Base-by-base conservation (phyloP, 2,113 vertebrate genomes). In the Ondatra zibethicus region DNA sequence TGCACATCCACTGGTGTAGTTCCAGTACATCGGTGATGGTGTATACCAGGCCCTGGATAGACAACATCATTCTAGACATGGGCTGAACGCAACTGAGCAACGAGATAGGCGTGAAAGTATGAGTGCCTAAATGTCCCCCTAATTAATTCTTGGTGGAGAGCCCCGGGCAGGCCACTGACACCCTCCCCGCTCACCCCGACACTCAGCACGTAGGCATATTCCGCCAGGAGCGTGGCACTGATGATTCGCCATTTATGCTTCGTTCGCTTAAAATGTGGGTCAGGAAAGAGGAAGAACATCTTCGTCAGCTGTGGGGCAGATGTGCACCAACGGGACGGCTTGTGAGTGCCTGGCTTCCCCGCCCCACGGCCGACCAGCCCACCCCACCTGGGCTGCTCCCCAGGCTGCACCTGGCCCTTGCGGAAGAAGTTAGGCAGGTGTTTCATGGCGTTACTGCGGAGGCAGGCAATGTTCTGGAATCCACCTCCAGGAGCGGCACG, bases 221-320 rank as follows among this genome's bases (percentile, higher is more conserved):
- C 99, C 27, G 99, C 99, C 96, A 99, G 96, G 96, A 99, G 91
- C 0, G 99, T 99, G 36, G 99, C 96, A 94, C 99, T 99, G 95
- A 99, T 99, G 97, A 99, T 99, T 98, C 99, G 98, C 99, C 99
- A 99, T 95, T 99, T 99, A 98, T 99, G 99, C 92, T 99, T 99
- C 0, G 99, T 99, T 97, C 99, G 99, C 98, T 99, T 99, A 97
- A 99, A 99, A 97, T 99, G 99, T 87, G 99, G 99, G 98, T 99
- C 99, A 36, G 99, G 99, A 96, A 99, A 99, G 75, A 99, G 98
- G 98, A 99, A 99, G 98, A 99, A 99, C 98, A 99, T 99, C 98
- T 99, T 99, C 66, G 97, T 98, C 92, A 99, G 97, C 99, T 99
- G 96, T 61, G 94, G 96, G 88, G 92, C 25, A 93, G 92, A 97